Base-by-base conservation (phyloP, 2,888 invertebrate species). In the Drosophila diplacantha region DNA sequence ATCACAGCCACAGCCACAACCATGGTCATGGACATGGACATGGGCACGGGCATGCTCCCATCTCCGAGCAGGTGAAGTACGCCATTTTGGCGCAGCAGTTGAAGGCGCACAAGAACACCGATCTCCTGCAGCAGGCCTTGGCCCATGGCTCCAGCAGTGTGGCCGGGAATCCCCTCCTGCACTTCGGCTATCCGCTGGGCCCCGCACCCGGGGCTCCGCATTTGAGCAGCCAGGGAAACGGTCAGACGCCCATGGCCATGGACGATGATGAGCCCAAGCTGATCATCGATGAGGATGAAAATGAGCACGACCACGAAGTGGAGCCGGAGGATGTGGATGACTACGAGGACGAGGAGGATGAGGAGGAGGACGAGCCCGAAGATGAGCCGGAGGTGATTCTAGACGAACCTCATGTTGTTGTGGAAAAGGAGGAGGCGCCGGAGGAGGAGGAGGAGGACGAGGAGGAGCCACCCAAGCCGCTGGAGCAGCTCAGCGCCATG, bases 51-150 rank as follows among this genome's bases (percentile, higher is more conserved):
- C 65, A 71, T 22, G 58, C 61, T 11, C 81, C 59, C 12, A 91
- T 92, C 22, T 92, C 91, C 1, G 92, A 92, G 71, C 92, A 93
- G 76, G 90, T 95, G 0, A 94, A 94, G 79, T 93, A 92, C 73
- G 95, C 95, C 1, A 92, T 95, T 46, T 83, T 95, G 69, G 93
- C 95, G 16, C 94, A 95, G 74, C 95, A 95, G 76, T 89, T 95
- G 3, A 93, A 94, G 82, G 89, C 91, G 12, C 91, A 91, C 22
- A 86, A 88, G 64, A 87, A 87, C 7, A 85, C 88, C 11, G 88
- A 88, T 62, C 69, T 88, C 31, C 54, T 88, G 59, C 88, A 88
- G 32, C 88, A 88, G 71, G 87, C 88, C 0, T 54, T 88, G 47
- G 85, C 88, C 1, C 87, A 88, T 52, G 87, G 87, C 32, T 86